Evolutionary conservation across 1,140 invertebrate genomes (phyloP), one percentile per base, ranked within the genome.

Genomic region (Zaprionus gabonicus): DNA sequence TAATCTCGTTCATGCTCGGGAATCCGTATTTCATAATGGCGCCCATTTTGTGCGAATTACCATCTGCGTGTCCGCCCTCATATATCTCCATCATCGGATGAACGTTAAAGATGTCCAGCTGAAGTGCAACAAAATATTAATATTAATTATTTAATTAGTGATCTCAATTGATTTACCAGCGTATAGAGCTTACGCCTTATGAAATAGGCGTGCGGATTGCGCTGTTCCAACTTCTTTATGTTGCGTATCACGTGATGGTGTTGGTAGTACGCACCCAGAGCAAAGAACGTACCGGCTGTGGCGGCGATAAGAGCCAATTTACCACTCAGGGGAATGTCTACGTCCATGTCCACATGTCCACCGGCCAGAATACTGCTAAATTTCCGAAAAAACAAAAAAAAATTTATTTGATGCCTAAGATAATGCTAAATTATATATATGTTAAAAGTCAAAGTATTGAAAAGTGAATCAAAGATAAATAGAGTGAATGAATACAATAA

Each of bases 11-110:
- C 72, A 98, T 94, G 73, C 97, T 95, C 17, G 98, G 98, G 93
- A 98, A 99, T 1, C 98, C 98, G 94, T 96, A 98, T 92, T 97
- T 96, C 96, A 98, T 97, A 85, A 98, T 97, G 9, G 68, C 53
- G 25, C 78, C 78, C 70, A 88, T 59, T 55, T 81, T 76, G 41
- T 88, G 78, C 1, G 72, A 55, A 4, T 60, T 53, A 34, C 3
- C 34, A 4, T 38, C 62, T 1, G 38, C 34, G 3, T 7, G n/a
- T 0, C 60, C 38, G 9, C 57, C 57, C 1, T 67, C 56, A 1
- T 13, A 23, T 1, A 34, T 20, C 0, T 70, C 66, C 13, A 12
- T 28, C 4, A 41, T 12, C 0, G 58, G 41, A 5, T 55, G 34
- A 3, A 80, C 71, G 0, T 58, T 44, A 12, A 88, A 88, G 13